A percentile compares a stretch with the other conserved stretches of the same genome.
Evolutionary conservation across 1,140 invertebrate genomes (phyloP).

Genomic region (Diorhabda carinulata): DNA sequence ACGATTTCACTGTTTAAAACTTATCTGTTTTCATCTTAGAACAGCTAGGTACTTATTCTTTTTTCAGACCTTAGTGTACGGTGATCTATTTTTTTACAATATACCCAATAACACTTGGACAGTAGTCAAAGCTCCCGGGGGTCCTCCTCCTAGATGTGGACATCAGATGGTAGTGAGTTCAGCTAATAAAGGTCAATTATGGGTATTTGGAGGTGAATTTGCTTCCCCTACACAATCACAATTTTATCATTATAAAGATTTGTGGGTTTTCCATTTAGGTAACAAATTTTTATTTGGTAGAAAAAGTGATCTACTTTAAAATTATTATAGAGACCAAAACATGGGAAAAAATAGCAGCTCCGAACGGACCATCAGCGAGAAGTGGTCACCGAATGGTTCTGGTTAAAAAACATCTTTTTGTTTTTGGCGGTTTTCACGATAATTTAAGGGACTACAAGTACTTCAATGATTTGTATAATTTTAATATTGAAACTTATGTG

Average conservation of each 20-base stretch:
- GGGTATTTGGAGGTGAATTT: constrained; percentile 93
- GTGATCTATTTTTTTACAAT: constrained; percentile 82
- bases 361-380: constrained; percentile 72
- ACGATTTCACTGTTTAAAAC: background rate
- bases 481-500: constrained; percentile 74
- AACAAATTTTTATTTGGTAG: constrained; percentile 12
- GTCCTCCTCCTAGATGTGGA: constrained; percentile 79
- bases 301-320: too few relatives aligned
- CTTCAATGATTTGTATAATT: constrained; percentile 83
- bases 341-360: constrained; percentile 78
- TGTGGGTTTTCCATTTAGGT: constrained; percentile 76
- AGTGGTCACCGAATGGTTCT: constrained; percentile 87
- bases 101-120: constrained; percentile 78
- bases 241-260: constrained; percentile 90
- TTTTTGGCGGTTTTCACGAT: constrained; percentile 92
- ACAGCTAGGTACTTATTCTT: background rate
- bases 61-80: constrained; percentile 75
- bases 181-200: constrained; percentile 69
- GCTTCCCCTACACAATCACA: constrained; percentile 84
- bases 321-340: constrained; percentile 63
- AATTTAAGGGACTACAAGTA: constrained; percentile 85
- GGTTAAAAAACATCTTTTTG: constrained; percentile 72
- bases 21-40: background rate
- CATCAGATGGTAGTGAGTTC: constrained; percentile 78
- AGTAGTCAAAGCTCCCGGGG: constrained; percentile 70